phyloP scores from a whole-genome alignment of 1,140 invertebrate genomes.

The Drosophila mayri region DNA sequence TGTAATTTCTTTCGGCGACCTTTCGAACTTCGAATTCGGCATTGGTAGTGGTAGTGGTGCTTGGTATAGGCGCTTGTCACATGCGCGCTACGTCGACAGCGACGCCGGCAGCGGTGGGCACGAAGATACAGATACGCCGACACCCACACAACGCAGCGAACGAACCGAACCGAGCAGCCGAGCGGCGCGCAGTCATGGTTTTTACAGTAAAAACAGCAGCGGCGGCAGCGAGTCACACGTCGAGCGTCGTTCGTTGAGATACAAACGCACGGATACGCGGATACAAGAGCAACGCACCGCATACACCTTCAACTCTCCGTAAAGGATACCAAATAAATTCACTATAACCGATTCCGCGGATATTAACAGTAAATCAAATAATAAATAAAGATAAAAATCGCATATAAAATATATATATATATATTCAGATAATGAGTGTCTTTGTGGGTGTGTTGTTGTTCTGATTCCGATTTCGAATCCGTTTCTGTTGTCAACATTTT shows the following conservation, averaged over 20 bases:
- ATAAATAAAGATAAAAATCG: not conserved
- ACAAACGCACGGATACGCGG: constrained; percentile 58
- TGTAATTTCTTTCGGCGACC: constrained; percentile 31
- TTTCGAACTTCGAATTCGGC: constrained; percentile 50
- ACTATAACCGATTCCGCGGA: constrained; percentile 19
- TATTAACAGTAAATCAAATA: constrained; percentile 7
- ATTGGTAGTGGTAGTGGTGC: constrained; percentile 1
- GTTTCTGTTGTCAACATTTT: constrained; percentile 62
- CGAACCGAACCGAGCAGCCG: constrained; percentile 15
- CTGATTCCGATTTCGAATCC: constrained; percentile 25
- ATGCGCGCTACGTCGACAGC: constrained; percentile 45
- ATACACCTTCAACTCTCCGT: constrained; percentile 13
- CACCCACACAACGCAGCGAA: constrained; percentile 26
- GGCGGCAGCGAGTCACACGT: constrained; percentile 45
- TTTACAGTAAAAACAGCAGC: constrained; percentile 41
- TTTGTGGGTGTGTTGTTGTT: constrained; percentile 46
- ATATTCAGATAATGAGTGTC: constrained; percentile 21
- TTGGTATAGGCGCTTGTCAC: constrained; percentile 40
- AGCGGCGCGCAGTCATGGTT: constrained; percentile 16
- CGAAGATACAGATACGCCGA: constrained; percentile 18
- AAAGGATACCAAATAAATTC: constrained; percentile 12
- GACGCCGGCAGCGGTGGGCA: constrained; percentile 32
- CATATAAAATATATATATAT: not conserved
- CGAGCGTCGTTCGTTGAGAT: constrained; percentile 59
- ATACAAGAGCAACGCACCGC: constrained; percentile 46